These are phyloP conservation scores for Harmothoe impar DNA, from an alignment of 2,888 invertebrate species.

Conservation along the genomic window DNA sequence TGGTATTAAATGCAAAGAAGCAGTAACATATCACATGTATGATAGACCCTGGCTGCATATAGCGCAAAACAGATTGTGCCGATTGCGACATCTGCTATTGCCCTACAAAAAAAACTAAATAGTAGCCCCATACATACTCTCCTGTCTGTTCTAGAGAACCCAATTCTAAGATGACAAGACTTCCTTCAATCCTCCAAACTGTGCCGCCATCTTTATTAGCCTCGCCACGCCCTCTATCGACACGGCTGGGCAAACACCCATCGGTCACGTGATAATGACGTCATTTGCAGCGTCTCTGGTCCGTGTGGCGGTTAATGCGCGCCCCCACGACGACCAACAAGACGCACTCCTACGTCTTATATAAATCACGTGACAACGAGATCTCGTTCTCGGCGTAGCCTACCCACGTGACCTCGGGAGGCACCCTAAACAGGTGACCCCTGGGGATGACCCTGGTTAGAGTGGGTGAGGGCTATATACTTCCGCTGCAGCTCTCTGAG, in stretches of 20 bases:
- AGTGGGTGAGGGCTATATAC: background rate
- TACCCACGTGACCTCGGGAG: background rate
- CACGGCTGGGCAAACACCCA: background rate
- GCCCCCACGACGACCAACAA: background rate
- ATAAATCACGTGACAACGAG: conserved; percentile 39
- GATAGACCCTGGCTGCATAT: too few relatives aligned
- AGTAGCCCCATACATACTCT: too few relatives aligned
- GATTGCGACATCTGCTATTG: too few relatives aligned
- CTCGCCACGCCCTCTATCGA: conserved; percentile 5
- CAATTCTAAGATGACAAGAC: background rate
- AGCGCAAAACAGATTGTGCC: too few relatives aligned
- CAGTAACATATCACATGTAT: too few relatives aligned
- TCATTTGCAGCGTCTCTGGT: conserved; percentile 25
- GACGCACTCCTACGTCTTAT: background rate
- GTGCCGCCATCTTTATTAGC: background rate
- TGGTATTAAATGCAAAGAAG: too few relatives aligned
- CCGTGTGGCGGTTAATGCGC: background rate
- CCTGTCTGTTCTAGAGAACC: too few relatives aligned
- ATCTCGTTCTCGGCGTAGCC: conserved; percentile 17
- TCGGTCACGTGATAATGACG: conserved; percentile 45
- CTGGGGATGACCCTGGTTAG: background rate
- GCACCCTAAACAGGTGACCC: background rate
- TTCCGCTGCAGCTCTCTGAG: too few relatives aligned
- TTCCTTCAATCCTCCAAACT: background rate
- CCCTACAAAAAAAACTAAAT: too few relatives aligned